Evolutionary conservation across 2,113 vertebrate genomes (phyloP).

Genomic region (Odocoileus virginianus): DNA sequence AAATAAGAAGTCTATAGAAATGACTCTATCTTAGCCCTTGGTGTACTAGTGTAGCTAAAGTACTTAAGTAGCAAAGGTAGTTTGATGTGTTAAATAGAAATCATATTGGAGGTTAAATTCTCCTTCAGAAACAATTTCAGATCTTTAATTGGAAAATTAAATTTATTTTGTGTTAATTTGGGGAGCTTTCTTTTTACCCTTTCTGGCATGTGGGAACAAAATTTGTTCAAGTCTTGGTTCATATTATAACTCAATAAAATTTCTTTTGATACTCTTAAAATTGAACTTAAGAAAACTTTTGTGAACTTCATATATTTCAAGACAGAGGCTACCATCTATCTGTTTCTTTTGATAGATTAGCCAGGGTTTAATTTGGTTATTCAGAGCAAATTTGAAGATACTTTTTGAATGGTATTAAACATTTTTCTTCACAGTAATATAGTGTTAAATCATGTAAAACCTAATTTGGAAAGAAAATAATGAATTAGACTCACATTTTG

Average conservation of each 20-base stretch:
- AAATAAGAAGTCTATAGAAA: not conserved
- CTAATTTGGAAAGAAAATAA: conserved; percentile 41
- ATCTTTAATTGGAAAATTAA: conserved; percentile 5
- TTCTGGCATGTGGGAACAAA: not conserved
- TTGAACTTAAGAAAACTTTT: not conserved
- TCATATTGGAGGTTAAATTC: not conserved
- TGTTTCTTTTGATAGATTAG: conserved; percentile 15
- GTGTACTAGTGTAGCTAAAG: not conserved
- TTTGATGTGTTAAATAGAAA: not conserved
- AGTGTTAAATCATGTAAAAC: conserved; percentile 40
- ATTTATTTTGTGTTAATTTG: not conserved
- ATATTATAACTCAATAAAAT: not conserved
- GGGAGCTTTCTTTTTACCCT: not conserved
- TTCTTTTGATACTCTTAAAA: conserved; percentile 21
- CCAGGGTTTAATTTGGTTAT: conserved; percentile 23
- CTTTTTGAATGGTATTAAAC: conserved; percentile 22
- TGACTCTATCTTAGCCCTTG: not conserved
- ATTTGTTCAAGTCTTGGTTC: not conserved
- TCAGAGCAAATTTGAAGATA: conserved; percentile 25
- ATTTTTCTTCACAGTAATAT: conserved; percentile 36
- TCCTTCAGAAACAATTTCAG: not conserved
- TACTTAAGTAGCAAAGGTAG: not conserved
- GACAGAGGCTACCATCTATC: not conserved
- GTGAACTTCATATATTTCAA: conserved; percentile 26
- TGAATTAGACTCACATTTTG: conserved; percentile 9